Evolutionary conservation across 2,888 invertebrate genomes (phyloP).

Genomic region (Orchesellides sinensis): DNA sequence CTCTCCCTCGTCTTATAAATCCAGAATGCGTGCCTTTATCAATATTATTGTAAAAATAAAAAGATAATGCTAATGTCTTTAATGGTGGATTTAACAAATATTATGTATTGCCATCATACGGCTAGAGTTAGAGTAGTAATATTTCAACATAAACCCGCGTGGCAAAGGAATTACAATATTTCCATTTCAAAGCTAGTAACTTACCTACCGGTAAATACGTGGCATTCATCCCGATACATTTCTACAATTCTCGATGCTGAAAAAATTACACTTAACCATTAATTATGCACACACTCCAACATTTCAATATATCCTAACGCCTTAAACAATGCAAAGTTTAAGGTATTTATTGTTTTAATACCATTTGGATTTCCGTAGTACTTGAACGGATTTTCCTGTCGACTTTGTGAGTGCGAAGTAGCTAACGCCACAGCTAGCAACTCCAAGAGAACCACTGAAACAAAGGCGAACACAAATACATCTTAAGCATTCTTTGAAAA

Average conservation of each 20-base stretch:
- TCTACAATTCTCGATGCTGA: constrained; percentile 31
- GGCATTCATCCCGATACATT: constrained; percentile 45
- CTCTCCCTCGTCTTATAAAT: constrained; percentile 61
- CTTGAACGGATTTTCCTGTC: constrained; percentile 6
- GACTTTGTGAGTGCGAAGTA: constrained; percentile 14
- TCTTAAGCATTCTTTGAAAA: background rate
- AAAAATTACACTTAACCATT: background rate
- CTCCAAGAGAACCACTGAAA: constrained; percentile 48
- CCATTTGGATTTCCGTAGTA: constrained; percentile 44
- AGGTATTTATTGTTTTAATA: constrained; percentile 1
- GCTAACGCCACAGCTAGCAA: constrained; percentile 45
- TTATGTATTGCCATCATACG: too few species aligned
- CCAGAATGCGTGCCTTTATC: constrained; percentile 69
- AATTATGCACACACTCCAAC: background rate
- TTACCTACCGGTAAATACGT: constrained; percentile 43
- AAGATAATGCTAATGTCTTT: background rate
- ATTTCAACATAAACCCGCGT: too few species aligned
- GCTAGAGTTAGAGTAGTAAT: background rate
- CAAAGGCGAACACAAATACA: background rate
- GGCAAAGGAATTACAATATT: too few species aligned
- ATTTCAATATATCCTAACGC: background rate
- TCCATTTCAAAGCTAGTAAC: too few species aligned
- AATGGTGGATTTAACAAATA: background rate
- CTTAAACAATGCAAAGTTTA: background rate
- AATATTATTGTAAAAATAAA: background rate